phyloP scores from a whole-genome alignment of 2,797 vertebrate species.

The Thripadectes ignobilis region DNA sequence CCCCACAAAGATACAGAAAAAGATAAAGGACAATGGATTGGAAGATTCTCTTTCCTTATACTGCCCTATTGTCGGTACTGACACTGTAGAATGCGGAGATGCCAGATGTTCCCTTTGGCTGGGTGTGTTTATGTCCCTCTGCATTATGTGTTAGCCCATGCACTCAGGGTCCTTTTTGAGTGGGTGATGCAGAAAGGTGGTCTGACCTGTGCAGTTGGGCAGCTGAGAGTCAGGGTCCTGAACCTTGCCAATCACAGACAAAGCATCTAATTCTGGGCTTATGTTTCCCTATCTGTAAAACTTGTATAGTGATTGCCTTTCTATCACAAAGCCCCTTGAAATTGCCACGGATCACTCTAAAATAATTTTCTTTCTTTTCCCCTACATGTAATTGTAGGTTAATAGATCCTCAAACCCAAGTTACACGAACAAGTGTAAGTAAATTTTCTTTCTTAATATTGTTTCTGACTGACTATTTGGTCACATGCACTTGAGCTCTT shows the following conservation, averaged over 20 bases:
- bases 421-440: conserved; percentile 93
- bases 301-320: background rate
- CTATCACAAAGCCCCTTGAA: background rate
- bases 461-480: background rate
- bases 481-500: background rate
- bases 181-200: background rate
- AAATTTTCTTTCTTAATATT: background rate
- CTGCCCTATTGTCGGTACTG: background rate
- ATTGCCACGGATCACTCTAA: background rate
- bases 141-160: rapidly evolving
- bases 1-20: background rate
- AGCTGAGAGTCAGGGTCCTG: background rate
- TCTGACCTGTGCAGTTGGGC: rapidly evolving
- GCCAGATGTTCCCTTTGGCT: background rate
- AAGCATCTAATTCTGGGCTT: background rate
- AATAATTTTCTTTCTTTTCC: background rate
- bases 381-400: conserved; percentile 79
- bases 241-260: background rate
- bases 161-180: rapidly evolving
- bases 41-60: background rate
- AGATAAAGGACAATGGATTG: background rate
- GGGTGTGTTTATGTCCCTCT: rapidly evolving
- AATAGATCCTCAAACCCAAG: conserved; percentile 98
- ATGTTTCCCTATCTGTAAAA: background rate
- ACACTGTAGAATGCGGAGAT: background rate